Base-by-base conservation (phyloP, 1,140 invertebrate species). In the Caenorhabditis remanei region DNA sequence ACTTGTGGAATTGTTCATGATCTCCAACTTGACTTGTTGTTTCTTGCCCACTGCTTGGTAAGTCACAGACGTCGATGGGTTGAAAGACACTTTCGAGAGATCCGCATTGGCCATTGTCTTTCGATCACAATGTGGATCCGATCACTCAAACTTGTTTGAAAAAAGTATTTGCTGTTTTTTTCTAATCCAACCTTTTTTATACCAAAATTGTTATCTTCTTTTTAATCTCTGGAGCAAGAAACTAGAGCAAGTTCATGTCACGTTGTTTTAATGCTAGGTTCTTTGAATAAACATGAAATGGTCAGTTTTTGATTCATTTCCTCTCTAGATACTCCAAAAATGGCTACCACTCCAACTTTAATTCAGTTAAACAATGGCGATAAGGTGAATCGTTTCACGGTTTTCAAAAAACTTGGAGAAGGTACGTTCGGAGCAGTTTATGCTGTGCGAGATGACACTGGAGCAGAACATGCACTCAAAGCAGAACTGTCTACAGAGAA, bases 331-430 rank as follows among this genome's bases (percentile, higher is more conserved):
- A 32, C 50, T 53, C 53, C 71, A 50, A 8, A 79, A 48, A 79
- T 79, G 71, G n/a, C 71, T n/a, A 9, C 19, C 7, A n/a, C 71
- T 7, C 71, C 71, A 79, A 11, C 13, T 5, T 21, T 88, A 13
- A 79, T 88, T 46, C 82, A 83, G 67, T n/a, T 88, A 9, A 50
- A 58, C 32, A 48, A 41, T 67, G 85, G 85, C 53, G 50, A 84
- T 41, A 83, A 32, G 24, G 88, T 88, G 14, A 79, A 85, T 56
- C 67, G 83, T 46, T 88, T 61, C 40, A 84, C 75, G 75, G 85
- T 88, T 40, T 83, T 65, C n/a, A 86, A 87, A 46, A 86, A 86
- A 83, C 88, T 88, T 55, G 88, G 88, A 50, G 88, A 88, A 79
- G 88, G 88, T 61, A 84, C 61, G 61, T 88, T 88, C 43, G 79